Conservation (phyloP, 2,888 invertebrate genomes). For the Sussaba pulchella region DNA sequence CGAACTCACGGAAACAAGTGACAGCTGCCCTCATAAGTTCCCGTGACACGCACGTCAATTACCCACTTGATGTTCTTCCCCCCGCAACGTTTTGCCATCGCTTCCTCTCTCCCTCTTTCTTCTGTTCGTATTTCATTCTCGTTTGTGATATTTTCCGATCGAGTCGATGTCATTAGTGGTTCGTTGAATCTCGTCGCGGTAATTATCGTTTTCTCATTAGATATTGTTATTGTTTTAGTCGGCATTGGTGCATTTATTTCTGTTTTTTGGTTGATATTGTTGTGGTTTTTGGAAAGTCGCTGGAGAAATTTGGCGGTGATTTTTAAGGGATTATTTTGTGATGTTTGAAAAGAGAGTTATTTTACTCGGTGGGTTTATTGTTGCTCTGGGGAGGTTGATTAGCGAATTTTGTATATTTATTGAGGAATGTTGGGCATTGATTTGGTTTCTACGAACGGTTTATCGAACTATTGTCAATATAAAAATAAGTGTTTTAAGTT, state of each 20-base stretch:
- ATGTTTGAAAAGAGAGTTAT: too few relatives aligned
- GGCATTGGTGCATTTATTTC: background rate
- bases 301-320: too few relatives aligned
- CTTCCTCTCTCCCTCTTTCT: conserved; percentile 40
- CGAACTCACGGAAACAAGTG: conserved; percentile 78
- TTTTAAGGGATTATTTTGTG: too few relatives aligned
- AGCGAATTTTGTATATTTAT: too few relatives aligned
- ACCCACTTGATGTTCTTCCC: conserved; percentile 74
- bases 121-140: conserved; percentile 38
- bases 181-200: conserved; percentile 58
- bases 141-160: conserved; percentile 29
- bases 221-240: conserved; percentile 34
- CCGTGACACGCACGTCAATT: conserved; percentile 76
- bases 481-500: background rate
- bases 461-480: too few relatives aligned
- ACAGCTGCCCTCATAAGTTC: conserved; percentile 77
- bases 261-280: too few relatives aligned
- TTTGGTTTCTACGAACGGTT: too few relatives aligned
- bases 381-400: background rate
- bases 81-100: conserved; percentile 53
- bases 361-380: background rate
- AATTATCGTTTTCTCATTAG: conserved; percentile 56
- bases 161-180: conserved; percentile 35
- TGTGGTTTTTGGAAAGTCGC: too few relatives aligned
- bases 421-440: too few relatives aligned